Evolutionary conservation across 1,140 invertebrate species (phyloP).

Genomic region (Brachionus calyciflorus): DNA sequence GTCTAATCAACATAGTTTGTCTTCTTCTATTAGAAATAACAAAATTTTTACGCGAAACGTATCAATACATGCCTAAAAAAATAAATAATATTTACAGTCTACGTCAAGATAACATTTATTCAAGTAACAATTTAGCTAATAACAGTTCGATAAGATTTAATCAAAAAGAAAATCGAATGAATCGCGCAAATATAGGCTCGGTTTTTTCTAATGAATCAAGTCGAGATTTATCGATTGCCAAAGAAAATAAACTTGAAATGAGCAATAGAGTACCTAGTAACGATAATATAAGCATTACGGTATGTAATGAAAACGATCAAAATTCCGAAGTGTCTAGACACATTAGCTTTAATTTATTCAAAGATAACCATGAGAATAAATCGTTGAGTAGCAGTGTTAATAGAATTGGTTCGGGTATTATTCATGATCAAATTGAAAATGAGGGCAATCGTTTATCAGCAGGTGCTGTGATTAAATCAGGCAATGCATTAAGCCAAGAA

Average conservation of each 20-base stretch:
- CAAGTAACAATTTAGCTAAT: slow-evolving; percentile 56
- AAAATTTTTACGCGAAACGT: slow-evolving; percentile 90
- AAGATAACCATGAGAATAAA: slow-evolving; percentile 6
- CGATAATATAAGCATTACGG: background rate
- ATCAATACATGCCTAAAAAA: slow-evolving; percentile 66
- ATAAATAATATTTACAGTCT: slow-evolving; percentile 50
- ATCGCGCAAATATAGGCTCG: background rate
- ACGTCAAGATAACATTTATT: slow-evolving; percentile 46
- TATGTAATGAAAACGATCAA: background rate
- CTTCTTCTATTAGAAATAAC: slow-evolving; percentile 92
- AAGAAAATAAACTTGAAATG: background rate
- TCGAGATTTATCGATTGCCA: background rate
- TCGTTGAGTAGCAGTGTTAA: slow-evolving; percentile 4
- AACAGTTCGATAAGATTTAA: slow-evolving; percentile 51
- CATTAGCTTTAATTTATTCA: slow-evolving; percentile 1
- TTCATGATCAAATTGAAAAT: background rate
- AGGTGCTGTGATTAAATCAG: slow-evolving; percentile 33
- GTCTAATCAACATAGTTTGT: slow-evolving; percentile 85
- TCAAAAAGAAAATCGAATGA: slow-evolving; percentile 56
- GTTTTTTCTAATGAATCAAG: slow-evolving; percentile 23
- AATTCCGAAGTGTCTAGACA: background rate
- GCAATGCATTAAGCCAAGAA: background rate
- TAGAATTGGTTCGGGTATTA: background rate
- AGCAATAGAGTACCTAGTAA: background rate
- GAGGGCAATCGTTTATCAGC: background rate